Evolutionary conservation across 2,888 invertebrate species (phyloP).

Genomic region (Crioceris asparagi): DNA sequence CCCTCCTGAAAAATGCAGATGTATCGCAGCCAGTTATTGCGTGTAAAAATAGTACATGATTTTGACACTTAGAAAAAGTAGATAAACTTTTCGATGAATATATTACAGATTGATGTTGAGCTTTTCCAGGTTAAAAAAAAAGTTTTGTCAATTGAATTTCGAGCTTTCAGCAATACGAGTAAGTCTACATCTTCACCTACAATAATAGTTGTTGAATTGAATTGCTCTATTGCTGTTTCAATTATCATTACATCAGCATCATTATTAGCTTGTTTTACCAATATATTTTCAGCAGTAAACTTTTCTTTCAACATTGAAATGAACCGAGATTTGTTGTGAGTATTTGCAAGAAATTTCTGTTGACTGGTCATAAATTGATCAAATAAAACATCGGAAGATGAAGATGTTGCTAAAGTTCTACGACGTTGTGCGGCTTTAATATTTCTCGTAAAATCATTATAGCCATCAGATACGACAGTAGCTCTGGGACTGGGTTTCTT

Average conservation of each 20-base stretch:
- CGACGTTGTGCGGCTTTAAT: conserved; percentile 29
- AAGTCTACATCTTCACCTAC: neutral
- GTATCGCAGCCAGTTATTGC: conserved; percentile 9
- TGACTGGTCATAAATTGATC: conserved; percentile 12
- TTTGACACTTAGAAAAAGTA: conserved; percentile 3
- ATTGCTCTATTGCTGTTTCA: conserved; percentile 11
- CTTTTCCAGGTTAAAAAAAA: conserved; percentile 1
- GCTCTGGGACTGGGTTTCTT: no score
- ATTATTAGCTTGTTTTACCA: conserved; percentile 24
- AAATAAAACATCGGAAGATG: conserved; percentile 2
- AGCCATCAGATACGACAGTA: no score
- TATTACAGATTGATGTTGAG: neutral
- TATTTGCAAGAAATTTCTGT: conserved; percentile 25
- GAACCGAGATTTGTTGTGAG: conserved; percentile 22
- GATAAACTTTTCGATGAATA: neutral
- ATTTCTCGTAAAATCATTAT: no score
- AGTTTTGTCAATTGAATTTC: neutral
- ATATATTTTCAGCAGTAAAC: conserved; percentile 25
- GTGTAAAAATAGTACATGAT: conserved; percentile 11
- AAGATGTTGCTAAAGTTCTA: conserved; percentile 3
- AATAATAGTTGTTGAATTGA: conserved; percentile 4
- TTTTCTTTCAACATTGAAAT: conserved; percentile 22
- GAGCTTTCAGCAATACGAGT: neutral
- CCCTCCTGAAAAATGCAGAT: conserved; percentile 7
- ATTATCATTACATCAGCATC: conserved; percentile 24